Evolutionary conservation across 2,888 invertebrate genomes (phyloP).

Genomic region (Rutpela maculata): DNA sequence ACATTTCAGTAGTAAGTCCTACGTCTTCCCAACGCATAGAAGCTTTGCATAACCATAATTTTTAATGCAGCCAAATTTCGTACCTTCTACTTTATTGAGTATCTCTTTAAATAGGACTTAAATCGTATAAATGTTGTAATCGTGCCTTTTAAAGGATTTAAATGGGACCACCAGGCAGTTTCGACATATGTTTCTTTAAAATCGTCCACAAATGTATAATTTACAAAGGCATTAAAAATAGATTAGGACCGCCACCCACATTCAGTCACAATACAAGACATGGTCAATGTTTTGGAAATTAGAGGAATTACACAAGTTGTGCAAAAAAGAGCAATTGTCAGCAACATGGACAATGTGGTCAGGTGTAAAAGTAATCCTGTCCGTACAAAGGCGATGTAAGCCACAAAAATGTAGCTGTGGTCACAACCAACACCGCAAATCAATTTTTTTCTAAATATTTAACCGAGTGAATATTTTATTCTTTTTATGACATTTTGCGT

Average conservation of each 20-base stretch:
- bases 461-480: too few relatives aligned
- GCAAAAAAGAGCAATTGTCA: neutral
- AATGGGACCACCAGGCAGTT: constrained; percentile 45
- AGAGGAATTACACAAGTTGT: neutral
- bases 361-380: neutral
- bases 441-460: too few relatives aligned
- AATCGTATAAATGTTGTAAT: constrained; percentile 42
- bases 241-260: constrained; percentile 48
- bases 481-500: too few relatives aligned
- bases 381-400: neutral
- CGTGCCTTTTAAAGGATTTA: constrained; percentile 45
- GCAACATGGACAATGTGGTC: neutral
- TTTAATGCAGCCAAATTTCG: neutral
- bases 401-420: neutral
- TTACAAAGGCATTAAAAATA: constrained; percentile 45
- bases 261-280: constrained; percentile 41
- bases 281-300: constrained; percentile 5
- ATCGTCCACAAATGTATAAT: constrained; percentile 44
- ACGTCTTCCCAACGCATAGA: too few relatives aligned
- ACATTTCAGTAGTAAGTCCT: too few relatives aligned
- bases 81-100: neutral
- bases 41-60: too few relatives aligned
- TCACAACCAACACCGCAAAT: neutral
- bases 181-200: constrained; percentile 40
- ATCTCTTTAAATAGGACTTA: constrained; percentile 32